phyloP scores from a whole-genome alignment of 2,113 vertebrate genomes.

The Apeltes quadracus region DNA sequence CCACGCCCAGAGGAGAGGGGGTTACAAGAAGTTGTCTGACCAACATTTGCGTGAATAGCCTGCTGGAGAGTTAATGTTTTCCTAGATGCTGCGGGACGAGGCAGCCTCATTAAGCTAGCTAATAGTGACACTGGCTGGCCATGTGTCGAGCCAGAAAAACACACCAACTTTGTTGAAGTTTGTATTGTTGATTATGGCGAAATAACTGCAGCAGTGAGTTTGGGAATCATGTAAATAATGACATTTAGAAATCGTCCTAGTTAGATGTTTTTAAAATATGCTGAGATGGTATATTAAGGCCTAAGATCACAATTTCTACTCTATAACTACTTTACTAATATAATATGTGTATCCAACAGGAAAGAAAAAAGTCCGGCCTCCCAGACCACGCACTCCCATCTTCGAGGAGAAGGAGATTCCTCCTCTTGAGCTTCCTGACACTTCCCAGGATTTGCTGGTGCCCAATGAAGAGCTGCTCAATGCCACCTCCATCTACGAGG shows the following conservation, averaged over 20 bases:
- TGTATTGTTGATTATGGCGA: not conserved
- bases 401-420: conserved; percentile 95
- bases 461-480: conserved; percentile 92
- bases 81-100: not conserved
- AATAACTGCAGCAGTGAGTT: not conserved
- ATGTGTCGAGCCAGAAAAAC: conserved; percentile 27
- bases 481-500: conserved; percentile 93
- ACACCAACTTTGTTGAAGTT: not conserved
- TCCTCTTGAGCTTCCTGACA: conserved; percentile 88
- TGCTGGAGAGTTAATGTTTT: conserved; percentile 8
- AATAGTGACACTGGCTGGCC: conserved; percentile 28
- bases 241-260: not conserved
- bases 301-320: not conserved
- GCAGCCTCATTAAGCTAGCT: conserved; percentile 18
- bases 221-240: not conserved
- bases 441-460: conserved; percentile 96
- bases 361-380: conserved; percentile 86
- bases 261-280: too few relatives aligned
- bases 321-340: not conserved
- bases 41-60: not conserved
- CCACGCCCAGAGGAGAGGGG: accelerated
- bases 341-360: conserved; percentile 66
- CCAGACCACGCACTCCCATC: conserved; percentile 91
- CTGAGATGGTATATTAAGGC: not conserved
- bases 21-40: not conserved